Conservation (phyloP, 2,888 invertebrate species). For the Ectemnius cavifrons region DNA sequence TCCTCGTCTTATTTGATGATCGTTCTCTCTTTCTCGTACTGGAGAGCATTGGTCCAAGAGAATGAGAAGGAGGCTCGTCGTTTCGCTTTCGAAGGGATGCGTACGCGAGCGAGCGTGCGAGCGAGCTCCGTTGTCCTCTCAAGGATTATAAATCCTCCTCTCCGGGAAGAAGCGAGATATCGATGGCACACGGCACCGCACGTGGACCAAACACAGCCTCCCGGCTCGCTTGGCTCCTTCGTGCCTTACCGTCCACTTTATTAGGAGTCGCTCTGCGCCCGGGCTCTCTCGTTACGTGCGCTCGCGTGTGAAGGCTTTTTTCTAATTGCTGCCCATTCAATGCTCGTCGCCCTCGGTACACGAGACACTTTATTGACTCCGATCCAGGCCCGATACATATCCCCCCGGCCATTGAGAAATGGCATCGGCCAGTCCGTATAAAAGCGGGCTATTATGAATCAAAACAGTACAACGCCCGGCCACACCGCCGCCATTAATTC, state of each 20-base stretch:
- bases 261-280: background rate
- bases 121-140: background rate
- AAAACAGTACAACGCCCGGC: background rate
- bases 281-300: background rate
- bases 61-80: conserved; percentile 3
- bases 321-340: conserved; percentile 3
- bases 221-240: background rate
- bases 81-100: conserved; percentile 39
- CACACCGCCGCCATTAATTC: background rate
- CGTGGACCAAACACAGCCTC: background rate
- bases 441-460: conserved; percentile 4
- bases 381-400: background rate
- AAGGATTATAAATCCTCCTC: conserved; percentile 7
- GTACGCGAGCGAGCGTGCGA: conserved; percentile 14
- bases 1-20: background rate
- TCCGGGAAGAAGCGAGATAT: conserved; percentile 9
- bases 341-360: background rate
- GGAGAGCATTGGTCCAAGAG: background rate
- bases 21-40: background rate
- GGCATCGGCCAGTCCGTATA: background rate
- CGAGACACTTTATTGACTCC: conserved; percentile 8
- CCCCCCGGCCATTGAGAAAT: conserved; percentile 6
- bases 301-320: conserved; percentile 5
- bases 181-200: background rate
- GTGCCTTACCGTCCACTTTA: background rate